Conservation (phyloP, 2,113 vertebrate genomes). For the Phylloscopus whistleri region DNA sequence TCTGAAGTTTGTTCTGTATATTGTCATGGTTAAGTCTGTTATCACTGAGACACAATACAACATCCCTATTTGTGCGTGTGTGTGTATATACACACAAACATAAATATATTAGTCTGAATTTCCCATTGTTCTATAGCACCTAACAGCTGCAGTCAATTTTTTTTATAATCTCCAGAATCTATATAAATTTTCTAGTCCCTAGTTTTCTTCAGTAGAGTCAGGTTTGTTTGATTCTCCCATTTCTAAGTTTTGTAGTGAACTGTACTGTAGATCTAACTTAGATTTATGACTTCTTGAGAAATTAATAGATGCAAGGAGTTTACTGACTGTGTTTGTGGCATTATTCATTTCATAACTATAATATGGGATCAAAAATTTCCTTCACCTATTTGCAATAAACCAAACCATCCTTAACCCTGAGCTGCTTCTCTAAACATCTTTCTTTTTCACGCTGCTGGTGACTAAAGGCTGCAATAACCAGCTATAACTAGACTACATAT, state of each 20-base stretch:
- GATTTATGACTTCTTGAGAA: background rate
- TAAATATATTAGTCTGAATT: background rate
- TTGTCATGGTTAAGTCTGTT: background rate
- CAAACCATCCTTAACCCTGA: background rate
- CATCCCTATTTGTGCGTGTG: background rate
- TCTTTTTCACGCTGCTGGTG: background rate
- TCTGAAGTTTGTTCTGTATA: background rate
- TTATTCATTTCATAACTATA: background rate
- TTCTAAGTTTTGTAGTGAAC: background rate
- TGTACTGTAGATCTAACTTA: background rate
- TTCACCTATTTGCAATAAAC: background rate
- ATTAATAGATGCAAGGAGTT: background rate
- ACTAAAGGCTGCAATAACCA: background rate
- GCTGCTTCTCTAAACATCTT: background rate
- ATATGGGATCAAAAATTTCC: background rate
- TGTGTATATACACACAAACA: fast-evolving
- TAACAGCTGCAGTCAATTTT: background rate
- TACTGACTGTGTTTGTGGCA: background rate
- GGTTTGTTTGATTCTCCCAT: background rate
- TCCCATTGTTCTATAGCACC: background rate
- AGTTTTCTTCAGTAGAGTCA: background rate
- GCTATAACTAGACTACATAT: background rate
- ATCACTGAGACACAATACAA: background rate
- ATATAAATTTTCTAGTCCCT: background rate
- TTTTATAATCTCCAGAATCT: background rate